Evolutionary conservation across 2,888 invertebrate species (phyloP).

Genomic region (Norana najaformis): DNA sequence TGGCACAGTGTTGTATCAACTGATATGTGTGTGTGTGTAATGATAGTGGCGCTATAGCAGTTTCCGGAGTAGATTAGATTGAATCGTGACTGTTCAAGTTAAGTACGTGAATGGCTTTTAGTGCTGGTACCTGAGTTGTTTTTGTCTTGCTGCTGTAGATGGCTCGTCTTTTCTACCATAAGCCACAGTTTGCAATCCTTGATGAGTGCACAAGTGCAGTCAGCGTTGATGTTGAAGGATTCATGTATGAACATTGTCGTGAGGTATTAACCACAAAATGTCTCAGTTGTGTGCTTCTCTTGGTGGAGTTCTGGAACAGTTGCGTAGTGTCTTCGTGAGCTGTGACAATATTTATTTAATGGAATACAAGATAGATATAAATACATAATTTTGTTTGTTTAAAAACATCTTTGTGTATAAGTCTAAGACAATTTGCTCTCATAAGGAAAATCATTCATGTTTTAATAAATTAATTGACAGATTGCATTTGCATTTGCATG

Average conservation of each 20-base stretch:
- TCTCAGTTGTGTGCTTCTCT: neutral
- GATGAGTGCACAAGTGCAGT: conserved; percentile 99
- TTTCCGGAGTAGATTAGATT: too few relatives aligned
- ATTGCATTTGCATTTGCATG: too few relatives aligned
- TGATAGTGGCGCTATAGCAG: too few relatives aligned
- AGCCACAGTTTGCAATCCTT: conserved; percentile 95
- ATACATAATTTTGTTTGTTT: neutral
- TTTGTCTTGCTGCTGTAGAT: conserved; percentile 68
- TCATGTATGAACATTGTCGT: conserved; percentile 92
- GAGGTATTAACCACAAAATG: conserved; percentile 63
- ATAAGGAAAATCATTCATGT: neutral
- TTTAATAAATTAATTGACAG: neutral
- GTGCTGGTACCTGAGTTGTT: neutral
- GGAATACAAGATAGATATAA: neutral
- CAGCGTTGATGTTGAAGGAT: conserved; percentile 95
- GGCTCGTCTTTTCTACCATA: conserved; percentile 96
- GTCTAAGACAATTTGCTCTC: neutral
- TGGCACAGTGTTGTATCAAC: too few relatives aligned
- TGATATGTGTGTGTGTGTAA: too few relatives aligned
- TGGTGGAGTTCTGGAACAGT: too few relatives aligned
- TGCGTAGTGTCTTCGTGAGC: too few relatives aligned
- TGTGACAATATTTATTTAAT: too few relatives aligned
- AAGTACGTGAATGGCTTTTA: too few relatives aligned
- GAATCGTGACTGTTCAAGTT: too few relatives aligned
- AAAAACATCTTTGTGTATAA: neutral